Evolutionary conservation across 2,888 invertebrate genomes (phyloP).

Genomic region (Ormyrus thymus): DNA sequence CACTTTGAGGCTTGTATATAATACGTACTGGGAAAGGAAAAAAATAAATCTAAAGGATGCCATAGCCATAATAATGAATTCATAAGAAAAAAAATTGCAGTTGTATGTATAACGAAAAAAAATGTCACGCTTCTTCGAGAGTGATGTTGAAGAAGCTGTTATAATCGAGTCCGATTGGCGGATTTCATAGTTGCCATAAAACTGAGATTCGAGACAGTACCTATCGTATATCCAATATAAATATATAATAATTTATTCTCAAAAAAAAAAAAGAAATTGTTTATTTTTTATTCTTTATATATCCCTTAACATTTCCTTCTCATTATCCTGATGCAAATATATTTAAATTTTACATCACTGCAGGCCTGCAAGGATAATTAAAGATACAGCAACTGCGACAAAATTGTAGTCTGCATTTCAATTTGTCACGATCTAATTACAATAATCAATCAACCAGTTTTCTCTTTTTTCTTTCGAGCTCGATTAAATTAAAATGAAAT

Average conservation of each 20-base stretch:
- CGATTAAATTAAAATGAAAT: too few species aligned
- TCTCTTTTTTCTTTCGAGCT: not conserved
- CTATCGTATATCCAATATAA: constrained; percentile 73
- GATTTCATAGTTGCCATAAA: constrained; percentile 65
- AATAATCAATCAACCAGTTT: not conserved
- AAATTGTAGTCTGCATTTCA: constrained; percentile 29
- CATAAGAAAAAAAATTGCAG: constrained; percentile 47
- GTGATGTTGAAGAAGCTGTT: constrained; percentile 59
- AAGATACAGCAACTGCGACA: constrained; percentile 13
- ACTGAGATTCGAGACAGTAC: constrained; percentile 70
- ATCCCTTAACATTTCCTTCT: not conserved
- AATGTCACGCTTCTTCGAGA: constrained; percentile 47
- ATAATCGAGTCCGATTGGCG: constrained; percentile 56
- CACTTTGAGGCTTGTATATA: constrained; percentile 60
- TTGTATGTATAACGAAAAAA: constrained; percentile 55
- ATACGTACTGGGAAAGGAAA: constrained; percentile 62
- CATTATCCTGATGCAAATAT: not conserved
- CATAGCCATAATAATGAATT: constrained; percentile 53
- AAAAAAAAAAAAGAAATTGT: constrained; percentile 60
- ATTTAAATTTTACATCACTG: too few species aligned
- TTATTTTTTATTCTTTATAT: constrained; percentile 33
- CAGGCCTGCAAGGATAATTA: too few species aligned
- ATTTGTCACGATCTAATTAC: constrained; percentile 13
- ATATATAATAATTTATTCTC: constrained; percentile 76
- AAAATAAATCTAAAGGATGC: constrained; percentile 55